These are phyloP conservation scores for Sceloporus undulatus DNA, from an alignment of 2,113 vertebrate species.

Conservation along the genomic window DNA sequence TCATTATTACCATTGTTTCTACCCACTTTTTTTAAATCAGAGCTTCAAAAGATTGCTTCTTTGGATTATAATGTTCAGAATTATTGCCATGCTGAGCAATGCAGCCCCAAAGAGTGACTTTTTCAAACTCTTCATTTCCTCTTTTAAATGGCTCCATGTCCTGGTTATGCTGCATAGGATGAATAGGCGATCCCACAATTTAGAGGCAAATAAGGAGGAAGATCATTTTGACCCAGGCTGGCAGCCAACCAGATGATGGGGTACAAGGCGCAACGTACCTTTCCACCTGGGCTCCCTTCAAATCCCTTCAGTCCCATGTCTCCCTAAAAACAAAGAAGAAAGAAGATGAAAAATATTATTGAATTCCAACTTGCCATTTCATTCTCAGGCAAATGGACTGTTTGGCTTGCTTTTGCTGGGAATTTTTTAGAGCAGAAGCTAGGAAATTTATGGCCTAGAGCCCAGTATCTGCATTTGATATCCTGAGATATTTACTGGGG, in stretches of 20 bases:
- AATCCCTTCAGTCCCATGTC: slow-evolving; percentile 84
- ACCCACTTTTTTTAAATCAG: too few relatives aligned
- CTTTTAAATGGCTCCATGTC: too few relatives aligned
- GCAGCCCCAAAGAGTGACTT: too few relatives aligned
- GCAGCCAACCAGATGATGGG: not conserved
- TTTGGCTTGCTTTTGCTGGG: not conserved
- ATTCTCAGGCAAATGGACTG: not conserved
- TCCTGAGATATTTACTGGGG: too few relatives aligned
- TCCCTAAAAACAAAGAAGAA: slow-evolving; percentile 79
- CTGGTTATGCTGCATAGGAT: too few relatives aligned
- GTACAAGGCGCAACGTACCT: slow-evolving; percentile 76
- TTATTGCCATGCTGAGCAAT: too few relatives aligned
- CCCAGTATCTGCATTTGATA: too few relatives aligned
- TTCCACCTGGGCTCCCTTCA: slow-evolving; percentile 79
- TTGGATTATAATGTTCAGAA: too few relatives aligned
- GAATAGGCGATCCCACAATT: too few relatives aligned
- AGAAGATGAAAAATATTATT: slow-evolving; percentile 24
- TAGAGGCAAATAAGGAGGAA: not conserved
- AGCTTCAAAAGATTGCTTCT: too few relatives aligned
- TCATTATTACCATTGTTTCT: not conserved
- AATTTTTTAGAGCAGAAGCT: not conserved
- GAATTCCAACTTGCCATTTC: not conserved
- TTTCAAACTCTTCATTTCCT: too few relatives aligned
- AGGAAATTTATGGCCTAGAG: not conserved
- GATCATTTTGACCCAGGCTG: not conserved